Base-by-base conservation (phyloP, 1,140 invertebrate species). In the Formica selysi region DNA sequence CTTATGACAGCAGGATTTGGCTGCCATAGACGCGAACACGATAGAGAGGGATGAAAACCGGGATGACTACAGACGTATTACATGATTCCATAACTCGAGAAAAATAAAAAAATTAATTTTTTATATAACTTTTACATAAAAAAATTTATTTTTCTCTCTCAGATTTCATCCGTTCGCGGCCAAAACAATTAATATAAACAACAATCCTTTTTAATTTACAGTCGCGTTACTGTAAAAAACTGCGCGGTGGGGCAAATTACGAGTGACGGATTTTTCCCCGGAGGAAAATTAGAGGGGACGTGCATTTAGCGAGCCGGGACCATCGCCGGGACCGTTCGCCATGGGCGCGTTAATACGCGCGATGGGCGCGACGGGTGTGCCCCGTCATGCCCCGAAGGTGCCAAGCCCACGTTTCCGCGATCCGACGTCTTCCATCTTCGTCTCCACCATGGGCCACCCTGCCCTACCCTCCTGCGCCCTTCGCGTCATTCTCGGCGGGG, bases 351-450 rank as follows among this genome's bases (percentile, higher is more conserved):
- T 83, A 83, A 83, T 83, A 74, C 68, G 65, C 62, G 44, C 76
- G 32, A 67, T 51, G 26, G 76, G 19, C 59, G 65, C 65, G 13
- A 81, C 70, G 68, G 79, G 79, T 83, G 79, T 26, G 79, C n/a
- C 65, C 38, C 79, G 79, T 83, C 79, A 83, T 83, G 79, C 68
- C 68, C 68, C 68, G 68, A 83, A 83, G 79, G 79, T 83, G 79
- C 94, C 79, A 83, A 83, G 79, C 79, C 79, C 79, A 83, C 68
- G 68, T 83, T 83, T 83, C 68, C 79, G 79, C 68, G 79, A n/a
- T 73, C 10, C 68, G 68, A 19, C 68, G 79, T 83, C 79, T 83
- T 83, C 79, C 68, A 91, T 91, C 90, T 90, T 83, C 76, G 61
- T 76, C 80, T 76, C 80, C 87, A 61, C 68, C 79, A 54, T 54